A percentile compares a stretch with the other conserved stretches of the same genome.
Conservation (phyloP, 2,888 invertebrate species). For the Heteromurus nitidus region DNA sequence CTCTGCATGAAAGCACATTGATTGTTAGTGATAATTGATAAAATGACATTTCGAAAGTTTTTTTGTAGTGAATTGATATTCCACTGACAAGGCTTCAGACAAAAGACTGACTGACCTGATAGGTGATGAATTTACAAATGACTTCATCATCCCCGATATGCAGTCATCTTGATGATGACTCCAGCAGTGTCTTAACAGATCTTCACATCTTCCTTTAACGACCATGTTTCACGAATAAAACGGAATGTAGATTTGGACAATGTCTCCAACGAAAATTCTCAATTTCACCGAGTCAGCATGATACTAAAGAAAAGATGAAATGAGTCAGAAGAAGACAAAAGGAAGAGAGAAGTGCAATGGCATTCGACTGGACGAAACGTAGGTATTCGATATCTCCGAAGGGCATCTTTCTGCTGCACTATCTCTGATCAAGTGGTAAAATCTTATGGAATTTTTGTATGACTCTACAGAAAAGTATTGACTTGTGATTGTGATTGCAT, state of each 20-base stretch:
- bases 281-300: conserved; percentile 56
- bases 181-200: conserved; percentile 31
- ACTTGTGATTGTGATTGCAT: not conserved
- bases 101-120: conserved; percentile 47
- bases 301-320: conserved; percentile 16
- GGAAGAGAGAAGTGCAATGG: not conserved
- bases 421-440: conserved; percentile 15
- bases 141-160: conserved; percentile 53
- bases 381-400: not conserved
- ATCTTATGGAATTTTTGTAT: conserved; percentile 42
- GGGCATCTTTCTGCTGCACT: not conserved
- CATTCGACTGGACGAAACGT: not conserved
- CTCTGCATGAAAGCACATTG: not conserved
- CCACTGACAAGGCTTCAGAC: too few species aligned
- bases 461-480: conserved; percentile 31
- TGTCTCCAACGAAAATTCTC: conserved; percentile 42
- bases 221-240: not conserved
- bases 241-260: conserved; percentile 3
- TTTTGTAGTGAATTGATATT: too few species aligned
- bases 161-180: conserved; percentile 52
- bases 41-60: not conserved
- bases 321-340: conserved; percentile 19
- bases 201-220: conserved; percentile 7
- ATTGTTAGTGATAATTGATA: not conserved
- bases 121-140: conserved; percentile 64